Percentiles rank a stretch among this genome's conserved stretches.
These are phyloP conservation scores for Catharus ustulatus DNA, from an alignment of 2,797 vertebrate genomes.

Conservation along the genomic window DNA sequence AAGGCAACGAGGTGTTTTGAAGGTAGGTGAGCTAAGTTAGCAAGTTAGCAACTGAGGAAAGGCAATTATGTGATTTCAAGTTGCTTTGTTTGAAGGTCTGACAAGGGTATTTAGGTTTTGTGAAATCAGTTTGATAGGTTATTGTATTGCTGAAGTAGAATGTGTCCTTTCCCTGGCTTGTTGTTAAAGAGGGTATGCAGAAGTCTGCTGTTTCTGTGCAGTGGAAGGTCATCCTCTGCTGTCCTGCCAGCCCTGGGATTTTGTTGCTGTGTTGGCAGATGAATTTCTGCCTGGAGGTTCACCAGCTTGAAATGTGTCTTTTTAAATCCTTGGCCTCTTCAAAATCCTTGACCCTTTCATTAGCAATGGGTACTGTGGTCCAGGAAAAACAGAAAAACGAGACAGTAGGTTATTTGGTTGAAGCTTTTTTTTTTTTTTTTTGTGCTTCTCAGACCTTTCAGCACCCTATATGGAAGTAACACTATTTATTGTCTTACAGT, in stretches of 20 bases:
- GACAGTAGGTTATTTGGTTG: background rate
- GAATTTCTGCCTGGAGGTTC: background rate
- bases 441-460: background rate
- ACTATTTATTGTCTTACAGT: background rate
- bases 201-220: background rate
- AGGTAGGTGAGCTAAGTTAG: background rate
- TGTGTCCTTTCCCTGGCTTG: background rate
- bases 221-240: background rate
- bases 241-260: background rate
- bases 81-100: background rate
- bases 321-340: background rate
- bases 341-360: background rate
- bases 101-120: background rate
- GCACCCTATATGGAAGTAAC: background rate
- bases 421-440: background rate
- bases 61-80: background rate
- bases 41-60: background rate
- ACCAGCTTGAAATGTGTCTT: background rate
- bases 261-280: background rate
- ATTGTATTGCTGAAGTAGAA: background rate
- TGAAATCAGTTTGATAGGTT: background rate
- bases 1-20: background rate
- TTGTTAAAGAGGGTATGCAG: background rate
- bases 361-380: background rate
- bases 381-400: background rate